phyloP scores from a whole-genome alignment of 2,888 invertebrate species.

The Megalurothrips usitatus region DNA sequence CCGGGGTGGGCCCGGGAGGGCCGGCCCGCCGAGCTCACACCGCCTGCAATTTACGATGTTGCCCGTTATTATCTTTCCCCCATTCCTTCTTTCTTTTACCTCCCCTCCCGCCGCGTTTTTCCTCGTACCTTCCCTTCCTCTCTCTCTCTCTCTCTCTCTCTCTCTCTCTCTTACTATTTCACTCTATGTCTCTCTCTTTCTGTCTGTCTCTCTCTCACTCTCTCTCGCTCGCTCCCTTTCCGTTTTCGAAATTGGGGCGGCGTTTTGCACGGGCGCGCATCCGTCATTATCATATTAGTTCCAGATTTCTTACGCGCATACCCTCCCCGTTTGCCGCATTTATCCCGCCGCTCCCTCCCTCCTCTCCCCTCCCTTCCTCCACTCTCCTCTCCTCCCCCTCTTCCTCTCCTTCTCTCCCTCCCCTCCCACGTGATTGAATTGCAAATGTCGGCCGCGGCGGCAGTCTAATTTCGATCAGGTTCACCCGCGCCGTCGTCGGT shows the following conservation, averaged over 20 bases:
- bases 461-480: too few relatives aligned
- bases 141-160: slow-evolving; percentile 40
- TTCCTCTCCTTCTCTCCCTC: too few relatives aligned
- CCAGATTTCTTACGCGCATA: too few relatives aligned
- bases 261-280: too few relatives aligned
- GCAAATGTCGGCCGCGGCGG: too few relatives aligned
- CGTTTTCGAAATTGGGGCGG: neutral
- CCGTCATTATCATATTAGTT: too few relatives aligned
- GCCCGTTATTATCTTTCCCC: neutral
- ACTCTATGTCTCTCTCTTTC: slow-evolving; percentile 31
- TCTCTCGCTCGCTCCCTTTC: neutral
- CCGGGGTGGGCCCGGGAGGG: neutral
- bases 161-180: slow-evolving; percentile 27
- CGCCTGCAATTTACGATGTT: neutral
- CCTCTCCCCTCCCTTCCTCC: neutral
- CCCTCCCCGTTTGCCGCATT: neutral
- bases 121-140: slow-evolving; percentile 32
- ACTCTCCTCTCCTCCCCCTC: too few relatives aligned
- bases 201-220: neutral
- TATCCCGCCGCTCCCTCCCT: neutral
- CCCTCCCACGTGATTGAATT: neutral
- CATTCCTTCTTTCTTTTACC: neutral
- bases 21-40: neutral
- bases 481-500: too few relatives aligned
- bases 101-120: neutral